Percentiles rank a stretch among this genome's conserved stretches.
These are phyloP conservation scores for Drosophila albomicans DNA, from an alignment of 1,140 invertebrate genomes.

Conservation along the genomic window DNA sequence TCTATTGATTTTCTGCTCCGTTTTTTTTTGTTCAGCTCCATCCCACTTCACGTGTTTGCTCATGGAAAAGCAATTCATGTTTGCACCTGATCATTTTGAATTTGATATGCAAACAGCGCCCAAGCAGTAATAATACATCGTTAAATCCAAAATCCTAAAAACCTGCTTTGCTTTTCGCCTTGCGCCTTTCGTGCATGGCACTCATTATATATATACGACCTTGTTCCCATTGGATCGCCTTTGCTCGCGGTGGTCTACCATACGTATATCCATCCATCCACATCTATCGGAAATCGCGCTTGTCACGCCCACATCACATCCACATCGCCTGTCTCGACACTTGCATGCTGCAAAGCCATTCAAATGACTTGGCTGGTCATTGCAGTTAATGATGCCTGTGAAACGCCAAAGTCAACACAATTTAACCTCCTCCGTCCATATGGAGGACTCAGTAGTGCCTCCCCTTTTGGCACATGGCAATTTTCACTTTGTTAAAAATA, in stretches of 20 bases:
- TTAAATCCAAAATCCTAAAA: slow-evolving; percentile 31
- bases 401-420: slow-evolving; percentile 48
- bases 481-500: slow-evolving; percentile 75
- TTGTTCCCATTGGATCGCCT: slow-evolving; percentile 55
- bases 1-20: slow-evolving; percentile 68
- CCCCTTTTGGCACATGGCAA: slow-evolving; percentile 61
- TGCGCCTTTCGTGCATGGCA: slow-evolving; percentile 46
- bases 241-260: not conserved
- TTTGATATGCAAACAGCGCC: slow-evolving; percentile 73
- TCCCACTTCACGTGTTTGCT: not conserved
- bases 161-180: not conserved
- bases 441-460: slow-evolving; percentile 10
- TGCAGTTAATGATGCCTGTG: slow-evolving; percentile 79
- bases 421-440: slow-evolving; percentile 15
- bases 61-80: slow-evolving; percentile 58
- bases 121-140: slow-evolving; percentile 68
- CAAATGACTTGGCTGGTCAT: slow-evolving; percentile 72
- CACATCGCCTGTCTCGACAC: not conserved
- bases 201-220: slow-evolving; percentile 68
- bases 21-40: slow-evolving; percentile 34
- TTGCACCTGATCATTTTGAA: slow-evolving; percentile 78
- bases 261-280: not conserved
- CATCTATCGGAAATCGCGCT: slow-evolving; percentile 69
- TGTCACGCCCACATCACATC: slow-evolving; percentile 48
- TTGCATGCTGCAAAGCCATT: slow-evolving; percentile 37